Percentiles rank a stretch among this genome's conserved stretches.
Evolutionary conservation across 2,797 vertebrate species (phyloP).

Genomic region (Chelonia mydas): DNA sequence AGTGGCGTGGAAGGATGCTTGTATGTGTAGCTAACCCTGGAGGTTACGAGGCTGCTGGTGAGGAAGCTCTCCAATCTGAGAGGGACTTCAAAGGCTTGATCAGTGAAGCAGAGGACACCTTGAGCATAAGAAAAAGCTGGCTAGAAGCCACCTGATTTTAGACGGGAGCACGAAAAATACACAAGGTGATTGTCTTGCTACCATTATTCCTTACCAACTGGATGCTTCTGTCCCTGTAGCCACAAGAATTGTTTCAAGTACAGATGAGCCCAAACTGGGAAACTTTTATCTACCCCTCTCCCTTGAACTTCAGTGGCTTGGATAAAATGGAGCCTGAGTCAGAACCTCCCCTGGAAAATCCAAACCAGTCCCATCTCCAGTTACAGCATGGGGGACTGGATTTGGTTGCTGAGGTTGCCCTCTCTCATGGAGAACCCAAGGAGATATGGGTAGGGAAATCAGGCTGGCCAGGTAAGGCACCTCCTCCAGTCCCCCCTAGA

Average conservation of each 20-base stretch:
- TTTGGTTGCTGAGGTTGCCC: neutral
- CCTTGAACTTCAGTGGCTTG: neutral
- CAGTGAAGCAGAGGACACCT: conserved; percentile 1
- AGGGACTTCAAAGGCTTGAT: conserved; percentile 7
- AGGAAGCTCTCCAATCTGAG: conserved; percentile 4
- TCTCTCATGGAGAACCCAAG: neutral
- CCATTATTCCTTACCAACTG: neutral
- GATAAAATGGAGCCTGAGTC: neutral
- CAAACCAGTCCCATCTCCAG: neutral
- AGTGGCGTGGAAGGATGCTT: neutral
- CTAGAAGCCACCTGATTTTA: neutral
- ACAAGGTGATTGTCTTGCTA: rapidly evolving
- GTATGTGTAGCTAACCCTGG: neutral
- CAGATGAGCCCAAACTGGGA: neutral
- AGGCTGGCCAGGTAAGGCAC: neutral
- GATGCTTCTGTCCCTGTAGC: neutral
- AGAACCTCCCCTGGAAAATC: neutral
- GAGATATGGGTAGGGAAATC: neutral
- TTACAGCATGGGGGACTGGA: neutral
- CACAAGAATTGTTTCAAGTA: rapidly evolving
- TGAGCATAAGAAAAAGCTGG: neutral
- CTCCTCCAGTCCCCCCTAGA: neutral
- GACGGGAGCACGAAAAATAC: neutral
- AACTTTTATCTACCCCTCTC: neutral
- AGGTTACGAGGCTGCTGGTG: conserved; percentile 15